Percentiles rank a stretch among this genome's conserved stretches.
These are phyloP conservation scores for Zaprionus taronus DNA, from an alignment of 1,140 invertebrate genomes.

Conservation along the genomic window DNA sequence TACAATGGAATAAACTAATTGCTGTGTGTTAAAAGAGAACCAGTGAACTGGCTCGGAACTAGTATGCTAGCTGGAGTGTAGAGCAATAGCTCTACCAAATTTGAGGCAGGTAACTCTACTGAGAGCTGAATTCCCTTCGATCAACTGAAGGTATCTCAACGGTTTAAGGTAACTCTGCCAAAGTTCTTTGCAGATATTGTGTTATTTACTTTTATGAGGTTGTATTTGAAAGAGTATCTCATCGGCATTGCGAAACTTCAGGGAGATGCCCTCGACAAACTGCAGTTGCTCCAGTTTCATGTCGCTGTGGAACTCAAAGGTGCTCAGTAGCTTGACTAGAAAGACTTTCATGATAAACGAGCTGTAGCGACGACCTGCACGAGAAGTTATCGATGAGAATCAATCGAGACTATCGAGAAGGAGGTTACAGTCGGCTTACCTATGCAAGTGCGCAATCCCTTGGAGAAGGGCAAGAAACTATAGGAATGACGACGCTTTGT, in stretches of 20 bases:
- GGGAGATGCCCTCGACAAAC: slow-evolving; percentile 75
- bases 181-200: too few relatives aligned
- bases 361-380: slow-evolving; percentile 70
- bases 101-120: background rate
- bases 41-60: too few relatives aligned
- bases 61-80: background rate
- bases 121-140: background rate
- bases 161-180: background rate
- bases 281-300: slow-evolving; percentile 61
- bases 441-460: slow-evolving; percentile 89
- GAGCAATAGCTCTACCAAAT: background rate
- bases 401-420: background rate
- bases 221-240: slow-evolving; percentile 66
- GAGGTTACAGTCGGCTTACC: slow-evolving; percentile 75
- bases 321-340: slow-evolving; percentile 67
- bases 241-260: slow-evolving; percentile 75
- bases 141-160: background rate
- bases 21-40: too few relatives aligned
- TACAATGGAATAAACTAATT: too few relatives aligned
- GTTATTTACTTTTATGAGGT: slow-evolving; percentile 27
- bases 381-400: background rate
- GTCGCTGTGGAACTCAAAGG: slow-evolving; percentile 67
- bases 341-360: slow-evolving; percentile 77
- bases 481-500: slow-evolving; percentile 86
- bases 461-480: slow-evolving; percentile 90